phyloP scores from a whole-genome alignment of 2,888 invertebrate genomes.

The Euphydryas editha region DNA sequence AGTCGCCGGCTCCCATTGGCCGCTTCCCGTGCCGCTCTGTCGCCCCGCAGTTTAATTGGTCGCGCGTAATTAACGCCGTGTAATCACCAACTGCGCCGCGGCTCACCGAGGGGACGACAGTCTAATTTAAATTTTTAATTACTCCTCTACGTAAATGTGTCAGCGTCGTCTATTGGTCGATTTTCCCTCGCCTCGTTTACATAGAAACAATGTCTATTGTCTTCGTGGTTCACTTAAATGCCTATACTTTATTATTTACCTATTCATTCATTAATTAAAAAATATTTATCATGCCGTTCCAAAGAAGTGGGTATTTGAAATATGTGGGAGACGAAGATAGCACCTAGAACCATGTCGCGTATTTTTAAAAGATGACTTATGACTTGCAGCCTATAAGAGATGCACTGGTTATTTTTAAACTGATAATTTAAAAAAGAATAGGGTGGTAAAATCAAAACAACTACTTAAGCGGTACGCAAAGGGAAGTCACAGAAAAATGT shows the following conservation, averaged over 20 bases:
- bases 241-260: not conserved
- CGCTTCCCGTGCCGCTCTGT: constrained; percentile 57
- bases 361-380: too few species aligned
- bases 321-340: too few species aligned
- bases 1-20: constrained; percentile 72
- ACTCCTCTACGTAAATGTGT: constrained; percentile 50
- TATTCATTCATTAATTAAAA: too few species aligned
- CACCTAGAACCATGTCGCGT: too few species aligned
- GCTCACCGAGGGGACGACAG: constrained; percentile 64
- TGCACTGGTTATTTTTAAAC: too few species aligned
- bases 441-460: too few species aligned
- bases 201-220: constrained; percentile 71
- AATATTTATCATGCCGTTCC: too few species aligned
- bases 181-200: constrained; percentile 53
- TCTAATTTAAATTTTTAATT: constrained; percentile 83
- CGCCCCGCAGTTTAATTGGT: constrained; percentile 79
- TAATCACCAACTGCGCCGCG: constrained; percentile 72
- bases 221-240: constrained; percentile 43
- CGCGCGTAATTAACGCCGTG: constrained; percentile 76
- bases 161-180: constrained; percentile 65
- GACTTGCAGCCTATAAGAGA: too few species aligned
- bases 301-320: too few species aligned
- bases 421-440: too few species aligned
- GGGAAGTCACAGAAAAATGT: too few species aligned
- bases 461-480: too few species aligned